A percentile compares a stretch with the other conserved stretches of the same genome.
Evolutionary conservation across 2,113 vertebrate species (phyloP).

Genomic region (Rhinolophus ferrumequinum): DNA sequence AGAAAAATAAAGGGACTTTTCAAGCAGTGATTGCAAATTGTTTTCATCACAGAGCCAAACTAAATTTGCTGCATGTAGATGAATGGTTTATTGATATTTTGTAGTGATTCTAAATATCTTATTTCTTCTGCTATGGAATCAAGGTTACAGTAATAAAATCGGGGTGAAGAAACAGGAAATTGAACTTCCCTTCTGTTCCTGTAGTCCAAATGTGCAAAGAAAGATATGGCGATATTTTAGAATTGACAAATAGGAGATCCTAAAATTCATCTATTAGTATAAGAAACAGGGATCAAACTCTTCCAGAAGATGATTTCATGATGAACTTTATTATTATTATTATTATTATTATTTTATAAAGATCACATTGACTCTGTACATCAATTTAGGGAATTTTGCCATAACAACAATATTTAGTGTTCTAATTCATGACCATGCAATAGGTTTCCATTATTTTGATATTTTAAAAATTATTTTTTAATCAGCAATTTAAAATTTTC

Average conservation of each 20-base stretch:
- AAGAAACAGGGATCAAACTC: neutral
- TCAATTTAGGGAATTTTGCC: neutral
- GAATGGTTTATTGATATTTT: neutral
- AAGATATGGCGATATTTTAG: neutral
- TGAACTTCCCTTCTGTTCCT: neutral
- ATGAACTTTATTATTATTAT: neutral
- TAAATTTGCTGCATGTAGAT: neutral
- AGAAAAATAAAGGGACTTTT: neutral
- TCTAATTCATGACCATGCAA: neutral
- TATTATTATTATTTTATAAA: neutral
- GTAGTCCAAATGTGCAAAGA: neutral
- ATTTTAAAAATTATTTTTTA: neutral
- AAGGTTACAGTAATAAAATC: neutral
- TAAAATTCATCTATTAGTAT: neutral
- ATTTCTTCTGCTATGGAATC: neutral
- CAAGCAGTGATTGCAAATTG: constrained; percentile 33
- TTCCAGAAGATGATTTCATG: neutral
- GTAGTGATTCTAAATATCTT: neutral
- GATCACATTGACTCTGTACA: neutral
- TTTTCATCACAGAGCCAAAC: constrained; percentile 8
- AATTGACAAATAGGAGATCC: neutral
- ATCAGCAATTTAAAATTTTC: neutral
- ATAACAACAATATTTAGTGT: neutral
- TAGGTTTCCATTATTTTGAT: neutral
- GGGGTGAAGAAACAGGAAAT: neutral